Percentiles rank a stretch among this genome's conserved stretches.
These are phyloP conservation scores for Nipponia nippon DNA, from an alignment of 2,113 vertebrate species.

Conservation along the genomic window DNA sequence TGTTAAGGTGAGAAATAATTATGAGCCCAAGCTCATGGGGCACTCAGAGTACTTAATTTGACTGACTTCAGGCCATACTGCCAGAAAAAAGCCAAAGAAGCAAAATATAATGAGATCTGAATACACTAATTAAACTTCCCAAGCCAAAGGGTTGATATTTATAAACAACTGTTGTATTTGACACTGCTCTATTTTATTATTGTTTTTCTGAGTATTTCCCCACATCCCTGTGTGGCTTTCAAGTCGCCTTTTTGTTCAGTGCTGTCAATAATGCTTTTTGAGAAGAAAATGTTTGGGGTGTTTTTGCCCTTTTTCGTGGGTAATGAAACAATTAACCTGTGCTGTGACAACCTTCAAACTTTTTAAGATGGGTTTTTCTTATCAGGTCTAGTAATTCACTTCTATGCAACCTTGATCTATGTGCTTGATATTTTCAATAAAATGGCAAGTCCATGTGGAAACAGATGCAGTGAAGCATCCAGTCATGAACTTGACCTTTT, in stretches of 20 bases:
- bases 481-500: constrained; percentile 61
- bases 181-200: not conserved
- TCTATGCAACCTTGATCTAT: constrained; percentile 59
- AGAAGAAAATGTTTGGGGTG: not conserved
- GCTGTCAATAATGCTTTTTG: not conserved
- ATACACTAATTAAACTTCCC: constrained; percentile 14
- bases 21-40: not conserved
- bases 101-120: not conserved
- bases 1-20: constrained; percentile 29
- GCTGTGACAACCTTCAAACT: constrained; percentile 25
- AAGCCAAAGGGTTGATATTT: not conserved
- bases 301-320: not conserved
- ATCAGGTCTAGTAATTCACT: constrained; percentile 41
- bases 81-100: not conserved
- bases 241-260: not conserved
- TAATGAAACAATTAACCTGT: constrained; percentile 43
- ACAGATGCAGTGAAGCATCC: constrained; percentile 38
- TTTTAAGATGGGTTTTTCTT: constrained; percentile 21
- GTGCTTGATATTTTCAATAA: constrained; percentile 70
- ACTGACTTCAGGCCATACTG: not conserved
- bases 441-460: constrained; percentile 68
- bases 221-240: not conserved
- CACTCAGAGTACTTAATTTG: constrained; percentile 1
- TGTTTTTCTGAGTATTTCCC: not conserved
- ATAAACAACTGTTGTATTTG: not conserved